phyloP scores from a whole-genome alignment of 1,140 invertebrate species.

The Latrodectus geometricus region DNA sequence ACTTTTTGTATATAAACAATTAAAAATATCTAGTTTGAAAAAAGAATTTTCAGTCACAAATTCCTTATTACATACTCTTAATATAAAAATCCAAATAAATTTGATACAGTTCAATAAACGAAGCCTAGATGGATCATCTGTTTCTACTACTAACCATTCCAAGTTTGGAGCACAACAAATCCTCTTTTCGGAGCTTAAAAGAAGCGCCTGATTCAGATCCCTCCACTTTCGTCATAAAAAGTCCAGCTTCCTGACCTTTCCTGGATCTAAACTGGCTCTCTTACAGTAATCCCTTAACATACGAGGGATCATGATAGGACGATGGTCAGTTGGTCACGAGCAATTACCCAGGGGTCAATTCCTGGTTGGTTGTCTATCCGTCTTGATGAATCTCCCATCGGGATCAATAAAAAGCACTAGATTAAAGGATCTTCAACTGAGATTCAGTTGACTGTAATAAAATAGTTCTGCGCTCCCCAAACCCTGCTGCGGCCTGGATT shows the following conservation, averaged over 20 bases:
- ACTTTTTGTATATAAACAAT: too few species aligned
- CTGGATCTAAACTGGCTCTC: constrained; percentile 20
- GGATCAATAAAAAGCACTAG: constrained; percentile 31
- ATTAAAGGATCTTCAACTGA: constrained; percentile 8
- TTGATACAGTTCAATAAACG: too few species aligned
- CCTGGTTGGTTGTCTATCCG: constrained; percentile 7
- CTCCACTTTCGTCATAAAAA: constrained; percentile 32
- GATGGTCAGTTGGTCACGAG: constrained; percentile 44
- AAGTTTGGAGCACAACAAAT: background rate
- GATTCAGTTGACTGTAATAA: constrained; percentile 47
- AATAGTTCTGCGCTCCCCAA: constrained; percentile 31
- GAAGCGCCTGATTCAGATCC: constrained; percentile 14
- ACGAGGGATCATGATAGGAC: constrained; percentile 39
- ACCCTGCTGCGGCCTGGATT: background rate
- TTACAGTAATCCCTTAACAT: constrained; percentile 49
- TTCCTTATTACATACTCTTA: too few species aligned
- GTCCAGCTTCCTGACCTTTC: constrained; percentile 43
- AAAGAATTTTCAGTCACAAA: too few species aligned
- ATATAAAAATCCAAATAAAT: too few species aligned
- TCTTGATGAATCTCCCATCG: constrained; percentile 30
- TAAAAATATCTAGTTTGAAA: too few species aligned
- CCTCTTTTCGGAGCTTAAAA: constrained; percentile 15
- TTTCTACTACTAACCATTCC: constrained; percentile 19
- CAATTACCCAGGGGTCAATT: constrained; percentile 27
- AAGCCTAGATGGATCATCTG: background rate